A percentile compares a stretch with the other conserved stretches of the same genome.
These are phyloP conservation scores for Triplophysa yarkandensis DNA, from an alignment of 2,797 vertebrate genomes.

Conservation along the genomic window DNA sequence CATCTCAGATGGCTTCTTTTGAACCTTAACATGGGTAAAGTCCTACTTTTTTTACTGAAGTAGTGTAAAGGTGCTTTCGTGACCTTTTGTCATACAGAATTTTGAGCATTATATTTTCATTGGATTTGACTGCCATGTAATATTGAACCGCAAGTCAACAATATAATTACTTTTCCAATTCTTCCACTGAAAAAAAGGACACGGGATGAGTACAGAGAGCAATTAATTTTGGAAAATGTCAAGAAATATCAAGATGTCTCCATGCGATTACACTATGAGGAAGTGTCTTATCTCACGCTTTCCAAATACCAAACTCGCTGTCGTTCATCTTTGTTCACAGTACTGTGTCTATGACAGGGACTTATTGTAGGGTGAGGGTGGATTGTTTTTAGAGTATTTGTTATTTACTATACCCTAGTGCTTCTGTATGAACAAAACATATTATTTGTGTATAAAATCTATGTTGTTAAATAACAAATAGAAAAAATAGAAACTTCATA, in stretches of 20 bases:
- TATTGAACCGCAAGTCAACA: constrained; percentile 39
- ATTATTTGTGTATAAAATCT: neutral
- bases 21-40: neutral
- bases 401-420: neutral
- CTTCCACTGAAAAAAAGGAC: neutral
- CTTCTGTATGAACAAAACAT: neutral
- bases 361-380: neutral
- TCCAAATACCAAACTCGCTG: constrained; percentile 63
- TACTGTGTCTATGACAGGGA: neutral
- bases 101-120: constrained; percentile 16
- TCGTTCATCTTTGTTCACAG: constrained; percentile 2
- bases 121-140: constrained; percentile 26
- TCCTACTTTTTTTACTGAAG: neutral
- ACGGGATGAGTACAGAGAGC: constrained; percentile 52
- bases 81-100: constrained; percentile 1
- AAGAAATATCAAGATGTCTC: constrained; percentile 66
- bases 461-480: neutral
- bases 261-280: constrained; percentile 55
- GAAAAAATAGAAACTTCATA: no score
- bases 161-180: constrained; percentile 46
- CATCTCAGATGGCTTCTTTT: neutral
- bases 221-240: constrained; percentile 66
- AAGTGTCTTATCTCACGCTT: constrained; percentile 55
- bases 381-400: neutral
- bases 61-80: neutral